Evolutionary conservation across 2,888 invertebrate genomes (phyloP).

Genomic region (Caenorhabditis virilis): DNA sequence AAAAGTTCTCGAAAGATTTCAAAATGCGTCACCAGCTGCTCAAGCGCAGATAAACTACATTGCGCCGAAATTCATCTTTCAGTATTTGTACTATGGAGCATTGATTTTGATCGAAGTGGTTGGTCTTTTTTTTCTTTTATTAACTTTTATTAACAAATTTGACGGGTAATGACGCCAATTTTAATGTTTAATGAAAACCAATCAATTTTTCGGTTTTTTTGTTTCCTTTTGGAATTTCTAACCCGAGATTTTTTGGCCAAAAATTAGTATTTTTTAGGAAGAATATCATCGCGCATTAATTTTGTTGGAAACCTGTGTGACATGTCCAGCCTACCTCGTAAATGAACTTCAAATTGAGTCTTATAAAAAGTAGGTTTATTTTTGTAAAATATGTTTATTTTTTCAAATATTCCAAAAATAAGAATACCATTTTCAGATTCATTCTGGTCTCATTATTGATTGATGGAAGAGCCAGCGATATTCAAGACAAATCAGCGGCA

Average conservation of each 20-base stretch:
- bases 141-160: background rate
- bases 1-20: too few species aligned
- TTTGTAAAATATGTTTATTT: too few species aligned
- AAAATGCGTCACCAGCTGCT: too few species aligned
- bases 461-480: slow-evolving; percentile 10
- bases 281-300: slow-evolving; percentile 26
- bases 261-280: slow-evolving; percentile 22
- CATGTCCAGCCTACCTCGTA: slow-evolving; percentile 15
- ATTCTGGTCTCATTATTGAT: slow-evolving; percentile 27
- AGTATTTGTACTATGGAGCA: slow-evolving; percentile 44
- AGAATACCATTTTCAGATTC: slow-evolving; percentile 12
- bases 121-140: slow-evolving; percentile 2
- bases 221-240: too few species aligned
- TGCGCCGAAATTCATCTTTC: slow-evolving; percentile 38
- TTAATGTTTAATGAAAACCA: too few species aligned
- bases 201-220: too few species aligned
- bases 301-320: slow-evolving; percentile 19
- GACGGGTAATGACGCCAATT: too few species aligned
- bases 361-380: slow-evolving; percentile 37
- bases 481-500: background rate
- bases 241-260: too few species aligned
- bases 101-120: slow-evolving; percentile 34
- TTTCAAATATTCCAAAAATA: background rate
- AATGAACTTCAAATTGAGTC: slow-evolving; percentile 33
- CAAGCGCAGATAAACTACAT: too few species aligned